Conservation (phyloP, 1,140 invertebrate genomes). For the Papilio aristodemus region DNA sequence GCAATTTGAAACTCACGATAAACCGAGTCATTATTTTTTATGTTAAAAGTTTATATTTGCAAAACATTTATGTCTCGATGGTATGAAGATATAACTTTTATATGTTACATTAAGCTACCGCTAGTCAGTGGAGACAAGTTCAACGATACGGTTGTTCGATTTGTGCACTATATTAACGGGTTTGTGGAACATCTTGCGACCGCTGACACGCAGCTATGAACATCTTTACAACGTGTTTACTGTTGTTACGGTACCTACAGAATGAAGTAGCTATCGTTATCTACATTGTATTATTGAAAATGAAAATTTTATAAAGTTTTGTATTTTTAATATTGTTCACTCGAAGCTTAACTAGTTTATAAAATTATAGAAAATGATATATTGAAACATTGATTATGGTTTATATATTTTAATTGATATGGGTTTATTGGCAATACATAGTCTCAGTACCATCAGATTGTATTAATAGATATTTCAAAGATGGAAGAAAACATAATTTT, state of each 20-base stretch:
- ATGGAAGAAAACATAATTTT: too few relatives aligned
- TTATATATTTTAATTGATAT: not conserved
- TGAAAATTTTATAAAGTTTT: not conserved
- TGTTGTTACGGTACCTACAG: constrained; percentile 13
- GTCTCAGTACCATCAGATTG: too few relatives aligned
- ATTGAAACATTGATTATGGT: not conserved
- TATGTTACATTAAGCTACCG: not conserved
- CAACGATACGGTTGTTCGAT: constrained; percentile 39
- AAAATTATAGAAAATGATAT: not conserved
- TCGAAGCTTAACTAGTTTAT: not conserved
- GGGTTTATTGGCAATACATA: not conserved
- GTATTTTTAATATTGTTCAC: not conserved
- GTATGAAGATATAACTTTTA: constrained; percentile 19
- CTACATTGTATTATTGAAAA: constrained; percentile 17
- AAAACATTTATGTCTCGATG: not conserved
- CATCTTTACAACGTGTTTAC: constrained; percentile 33
- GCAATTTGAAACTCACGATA: not conserved
- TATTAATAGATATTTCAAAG: too few relatives aligned
- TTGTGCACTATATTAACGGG: constrained; percentile 48
- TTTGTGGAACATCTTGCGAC: constrained; percentile 54
- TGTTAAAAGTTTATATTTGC: not conserved
- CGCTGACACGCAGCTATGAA: constrained; percentile 43
- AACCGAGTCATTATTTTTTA: constrained; percentile 5
- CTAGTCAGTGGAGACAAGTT: constrained; percentile 34
- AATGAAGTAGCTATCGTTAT: not conserved